Conservation (phyloP, 2,113 vertebrate species). For the Embiotoca jacksoni region DNA sequence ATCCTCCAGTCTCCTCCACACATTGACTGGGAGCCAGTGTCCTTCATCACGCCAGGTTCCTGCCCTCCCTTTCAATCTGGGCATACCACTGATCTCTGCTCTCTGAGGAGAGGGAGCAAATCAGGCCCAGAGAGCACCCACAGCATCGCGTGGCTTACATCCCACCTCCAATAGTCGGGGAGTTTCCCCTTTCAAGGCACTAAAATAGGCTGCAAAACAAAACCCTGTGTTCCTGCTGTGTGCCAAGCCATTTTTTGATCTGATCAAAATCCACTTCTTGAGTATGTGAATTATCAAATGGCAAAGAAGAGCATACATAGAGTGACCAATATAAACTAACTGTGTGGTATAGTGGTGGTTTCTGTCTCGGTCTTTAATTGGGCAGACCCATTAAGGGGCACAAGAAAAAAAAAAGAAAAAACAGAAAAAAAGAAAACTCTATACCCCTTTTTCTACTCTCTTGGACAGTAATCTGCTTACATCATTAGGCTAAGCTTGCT, state of each 20-base stretch:
- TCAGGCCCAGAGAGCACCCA: conserved; percentile 66
- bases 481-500: conserved; percentile 96
- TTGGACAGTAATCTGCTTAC: conserved; percentile 97
- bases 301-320: conserved; percentile 40
- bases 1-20: conserved; percentile 80
- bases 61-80: conserved; percentile 81
- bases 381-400: conserved; percentile 61
- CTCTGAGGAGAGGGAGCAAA: conserved; percentile 72
- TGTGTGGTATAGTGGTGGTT: conserved; percentile 39
- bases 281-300: conserved; percentile 60
- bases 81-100: conserved; percentile 81
- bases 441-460: conserved; percentile 64
- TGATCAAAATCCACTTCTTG: conserved; percentile 64
- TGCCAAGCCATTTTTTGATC: conserved; percentile 66
- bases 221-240: conserved; percentile 37
- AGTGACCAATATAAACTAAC: conserved; percentile 43
- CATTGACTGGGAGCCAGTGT: conserved; percentile 77
- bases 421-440: conserved; percentile 16
- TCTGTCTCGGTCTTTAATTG: conserved; percentile 68
- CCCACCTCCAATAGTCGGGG: conserved; percentile 67
- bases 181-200: conserved; percentile 59
- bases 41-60: conserved; percentile 79
- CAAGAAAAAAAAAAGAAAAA: conserved; percentile 28
- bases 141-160: conserved; percentile 70
- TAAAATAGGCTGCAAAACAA: conserved; percentile 65